Percentiles rank a stretch among this genome's conserved stretches.
These are phyloP conservation scores for Mesocentrotus franciscanus DNA, from an alignment of 53 echinoderm and acorn worm species.

Conservation along the genomic window DNA sequence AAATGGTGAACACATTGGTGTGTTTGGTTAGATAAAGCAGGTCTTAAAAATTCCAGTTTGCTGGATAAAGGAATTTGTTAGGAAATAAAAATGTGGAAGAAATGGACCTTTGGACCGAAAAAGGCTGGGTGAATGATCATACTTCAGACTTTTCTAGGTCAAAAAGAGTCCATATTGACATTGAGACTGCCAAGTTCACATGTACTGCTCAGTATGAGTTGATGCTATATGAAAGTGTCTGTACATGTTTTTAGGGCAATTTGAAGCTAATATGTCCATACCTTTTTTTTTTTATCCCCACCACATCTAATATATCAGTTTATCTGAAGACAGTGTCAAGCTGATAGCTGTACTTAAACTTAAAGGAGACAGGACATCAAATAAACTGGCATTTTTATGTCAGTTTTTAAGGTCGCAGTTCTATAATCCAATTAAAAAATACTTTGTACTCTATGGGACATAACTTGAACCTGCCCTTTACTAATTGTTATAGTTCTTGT, in stretches of 20 bases:
- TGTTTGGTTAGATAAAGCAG: neutral
- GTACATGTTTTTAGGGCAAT: neutral
- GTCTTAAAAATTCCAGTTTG: no score
- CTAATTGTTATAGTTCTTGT: neutral
- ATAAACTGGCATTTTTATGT: no score
- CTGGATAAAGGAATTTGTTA: neutral
- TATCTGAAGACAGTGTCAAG: no score
- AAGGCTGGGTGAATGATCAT: constrained; percentile 11
- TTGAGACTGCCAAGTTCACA: neutral
- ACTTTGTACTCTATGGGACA: no score
- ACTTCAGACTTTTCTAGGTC: constrained; percentile 26
- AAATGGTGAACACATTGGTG: neutral
- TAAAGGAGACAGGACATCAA: no score
- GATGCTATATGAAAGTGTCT: neutral
- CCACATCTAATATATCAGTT: no score
- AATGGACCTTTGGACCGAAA: constrained; percentile 25
- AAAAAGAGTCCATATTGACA: constrained; percentile 7
- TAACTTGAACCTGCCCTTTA: no score
- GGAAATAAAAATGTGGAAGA: constrained; percentile 17
- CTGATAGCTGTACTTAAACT: no score
- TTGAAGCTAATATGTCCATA: no score
- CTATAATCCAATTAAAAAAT: no score
- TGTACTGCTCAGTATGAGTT: neutral
- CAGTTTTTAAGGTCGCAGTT: no score
- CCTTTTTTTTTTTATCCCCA: no score